These are phyloP conservation scores for Cordilura impudica DNA, from an alignment of 2,888 invertebrate genomes.

Conservation along the genomic window DNA sequence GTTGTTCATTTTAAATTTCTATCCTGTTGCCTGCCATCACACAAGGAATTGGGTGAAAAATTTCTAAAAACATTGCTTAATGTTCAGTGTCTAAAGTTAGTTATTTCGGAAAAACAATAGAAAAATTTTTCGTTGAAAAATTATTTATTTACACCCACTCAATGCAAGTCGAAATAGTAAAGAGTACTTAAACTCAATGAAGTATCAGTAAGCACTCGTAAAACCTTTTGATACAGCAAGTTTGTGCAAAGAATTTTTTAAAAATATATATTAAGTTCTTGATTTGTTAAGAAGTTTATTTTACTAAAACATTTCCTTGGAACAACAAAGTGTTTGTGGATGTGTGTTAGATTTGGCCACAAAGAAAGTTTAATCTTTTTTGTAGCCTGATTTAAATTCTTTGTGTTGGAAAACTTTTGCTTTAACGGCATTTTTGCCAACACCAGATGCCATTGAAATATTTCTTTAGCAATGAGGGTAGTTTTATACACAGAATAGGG, in stretches of 20 bases:
- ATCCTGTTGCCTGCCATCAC: background rate
- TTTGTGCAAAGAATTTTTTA: constrained; percentile 10
- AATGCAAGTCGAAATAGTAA: background rate
- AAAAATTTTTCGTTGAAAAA: background rate
- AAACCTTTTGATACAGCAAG: background rate
- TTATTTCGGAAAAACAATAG: background rate
- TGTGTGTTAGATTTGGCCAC: background rate
- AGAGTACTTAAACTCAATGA: constrained; percentile 30
- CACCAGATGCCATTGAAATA: too few species aligned
- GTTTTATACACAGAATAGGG: too few species aligned
- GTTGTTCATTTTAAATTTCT: constrained; percentile 23
- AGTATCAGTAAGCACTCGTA: constrained; percentile 9
- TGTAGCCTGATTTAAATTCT: background rate
- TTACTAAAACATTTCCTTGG: background rate
- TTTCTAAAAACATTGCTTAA: constrained; percentile 28
- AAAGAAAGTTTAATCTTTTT: background rate
- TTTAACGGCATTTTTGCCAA: too few species aligned
- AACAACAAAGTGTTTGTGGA: too few species aligned
- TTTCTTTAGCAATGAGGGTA: too few species aligned
- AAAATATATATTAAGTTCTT: constrained; percentile 18
- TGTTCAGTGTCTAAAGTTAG: constrained; percentile 23
- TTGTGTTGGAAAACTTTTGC: too few species aligned
- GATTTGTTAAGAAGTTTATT: constrained; percentile 34
- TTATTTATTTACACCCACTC: constrained; percentile 30
- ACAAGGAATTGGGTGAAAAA: constrained; percentile 16